Conservation (phyloP, 2,113 vertebrate genomes). For the Eclectus roratus region DNA sequence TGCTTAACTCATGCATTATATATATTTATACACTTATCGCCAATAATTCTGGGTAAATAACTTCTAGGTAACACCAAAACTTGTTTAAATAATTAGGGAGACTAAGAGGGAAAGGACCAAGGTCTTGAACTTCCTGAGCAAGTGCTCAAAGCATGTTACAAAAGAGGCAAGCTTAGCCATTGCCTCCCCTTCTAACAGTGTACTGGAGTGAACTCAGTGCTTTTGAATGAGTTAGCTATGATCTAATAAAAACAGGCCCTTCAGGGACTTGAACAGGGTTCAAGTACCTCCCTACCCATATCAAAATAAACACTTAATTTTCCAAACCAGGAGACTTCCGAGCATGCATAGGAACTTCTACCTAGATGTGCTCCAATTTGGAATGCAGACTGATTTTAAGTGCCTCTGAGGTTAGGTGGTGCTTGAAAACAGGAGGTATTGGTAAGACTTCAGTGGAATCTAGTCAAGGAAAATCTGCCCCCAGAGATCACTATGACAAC, state of each 20-base stretch:
- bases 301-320: constrained; percentile 51
- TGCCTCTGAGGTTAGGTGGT: constrained; percentile 58
- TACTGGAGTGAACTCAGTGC: constrained; percentile 5
- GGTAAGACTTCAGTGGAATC: neutral
- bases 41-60: neutral
- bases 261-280: constrained; percentile 39
- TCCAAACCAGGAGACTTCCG: constrained; percentile 59
- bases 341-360: constrained; percentile 27
- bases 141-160: neutral
- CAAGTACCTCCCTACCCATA: constrained; percentile 27
- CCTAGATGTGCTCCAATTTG: constrained; percentile 50
- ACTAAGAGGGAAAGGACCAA: neutral
- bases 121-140: neutral
- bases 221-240: constrained; percentile 17
- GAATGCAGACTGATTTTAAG: constrained; percentile 18
- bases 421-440: constrained; percentile 34
- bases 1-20: neutral
- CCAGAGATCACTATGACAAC: neutral
- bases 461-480: neutral
- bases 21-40: neutral
- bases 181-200: neutral
- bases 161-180: neutral
- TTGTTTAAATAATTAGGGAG: neutral
- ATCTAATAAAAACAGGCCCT: constrained; percentile 45
- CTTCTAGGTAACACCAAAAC: neutral